Base-by-base conservation (phyloP, 2,888 invertebrate genomes). In the Hemistola chrysoprasaria region DNA sequence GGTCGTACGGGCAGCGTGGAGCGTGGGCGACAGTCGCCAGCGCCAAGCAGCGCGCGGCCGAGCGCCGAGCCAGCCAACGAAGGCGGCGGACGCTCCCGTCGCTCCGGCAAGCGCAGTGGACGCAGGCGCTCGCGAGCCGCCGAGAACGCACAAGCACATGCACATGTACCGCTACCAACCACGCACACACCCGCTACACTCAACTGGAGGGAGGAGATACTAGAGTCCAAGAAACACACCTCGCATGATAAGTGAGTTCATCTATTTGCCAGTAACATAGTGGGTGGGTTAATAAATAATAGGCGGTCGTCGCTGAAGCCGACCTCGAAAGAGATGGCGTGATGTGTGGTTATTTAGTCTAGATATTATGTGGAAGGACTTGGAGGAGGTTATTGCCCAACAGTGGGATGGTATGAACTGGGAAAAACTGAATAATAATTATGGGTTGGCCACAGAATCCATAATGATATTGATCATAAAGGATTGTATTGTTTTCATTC, bases 121-220 rank as follows among this genome's bases (percentile, higher is more conserved):
- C 55, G 54, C 6, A 64, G 62, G 11, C 66, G 52, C 51, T 58
- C 59, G 23, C 60, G 56, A 20, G 71, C 56, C 32, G 40, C n/a
- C 56, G 34, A 47, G 40, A 9, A 54, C 59, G 8, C 54, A 63
- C 25, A 41, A n/a, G 62, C 33, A 38, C 60, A 24, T 52, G 55
- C 21, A 52, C 67, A 7, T 45, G 55, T 36, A 22, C 30, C 62
- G 1, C 2, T 20, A 28, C 22, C 56, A 32, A 47, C 41, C 11
- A 54, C 59, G 8, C 54, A 63, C 25, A 41, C 64, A 9, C 65
- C 72, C 1, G 65, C 78, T 1, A 67, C 78, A 3, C 66, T 79
- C 26, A 90, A 82, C 59, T 90, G 90, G 90, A 71, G 90, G 8
- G 89, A 88, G 25, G 89, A 90, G 58, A 90, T 89, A 47, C 55